Conservation (phyloP, 2,113 vertebrate genomes). For the Sylvicapra grimmia region DNA sequence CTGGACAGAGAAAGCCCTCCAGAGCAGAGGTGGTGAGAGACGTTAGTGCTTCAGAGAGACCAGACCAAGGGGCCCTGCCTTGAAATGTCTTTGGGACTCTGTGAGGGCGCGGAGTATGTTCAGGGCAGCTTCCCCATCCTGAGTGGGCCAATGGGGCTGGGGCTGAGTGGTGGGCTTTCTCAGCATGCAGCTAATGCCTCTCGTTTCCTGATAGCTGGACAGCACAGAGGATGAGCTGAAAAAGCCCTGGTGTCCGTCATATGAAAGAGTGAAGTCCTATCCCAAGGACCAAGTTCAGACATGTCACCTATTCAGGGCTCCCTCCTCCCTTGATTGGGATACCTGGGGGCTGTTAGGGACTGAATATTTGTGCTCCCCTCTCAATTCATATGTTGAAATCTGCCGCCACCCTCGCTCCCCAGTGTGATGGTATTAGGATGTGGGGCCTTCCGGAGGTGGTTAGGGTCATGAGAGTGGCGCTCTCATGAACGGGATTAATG, state of each 20-base stretch:
- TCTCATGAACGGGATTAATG: neutral
- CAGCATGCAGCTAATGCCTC: rapidly evolving
- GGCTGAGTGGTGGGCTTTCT: neutral
- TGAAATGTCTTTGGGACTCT: neutral
- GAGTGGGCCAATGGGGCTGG: neutral
- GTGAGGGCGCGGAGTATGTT: rapidly evolving
- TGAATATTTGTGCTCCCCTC: neutral
- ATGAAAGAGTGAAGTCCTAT: too few relatives aligned
- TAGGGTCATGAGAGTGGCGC: neutral
- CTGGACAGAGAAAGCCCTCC: neutral
- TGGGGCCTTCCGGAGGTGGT: neutral
- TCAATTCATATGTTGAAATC: neutral
- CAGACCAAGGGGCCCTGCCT: neutral
- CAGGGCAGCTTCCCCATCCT: neutral
- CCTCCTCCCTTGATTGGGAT: neutral
- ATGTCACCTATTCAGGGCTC: neutral
- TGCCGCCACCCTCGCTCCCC: rapidly evolving
- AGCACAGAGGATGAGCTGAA: neutral
- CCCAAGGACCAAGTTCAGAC: neutral
- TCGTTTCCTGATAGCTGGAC: neutral
- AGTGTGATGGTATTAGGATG: neutral
- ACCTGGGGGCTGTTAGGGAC: neutral
- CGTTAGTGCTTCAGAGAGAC: neutral
- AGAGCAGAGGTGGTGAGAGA: neutral
- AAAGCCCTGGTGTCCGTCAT: rapidly evolving